Conservation (phyloP, 2,113 vertebrate genomes). For the Rhodinocichla rosea region DNA sequence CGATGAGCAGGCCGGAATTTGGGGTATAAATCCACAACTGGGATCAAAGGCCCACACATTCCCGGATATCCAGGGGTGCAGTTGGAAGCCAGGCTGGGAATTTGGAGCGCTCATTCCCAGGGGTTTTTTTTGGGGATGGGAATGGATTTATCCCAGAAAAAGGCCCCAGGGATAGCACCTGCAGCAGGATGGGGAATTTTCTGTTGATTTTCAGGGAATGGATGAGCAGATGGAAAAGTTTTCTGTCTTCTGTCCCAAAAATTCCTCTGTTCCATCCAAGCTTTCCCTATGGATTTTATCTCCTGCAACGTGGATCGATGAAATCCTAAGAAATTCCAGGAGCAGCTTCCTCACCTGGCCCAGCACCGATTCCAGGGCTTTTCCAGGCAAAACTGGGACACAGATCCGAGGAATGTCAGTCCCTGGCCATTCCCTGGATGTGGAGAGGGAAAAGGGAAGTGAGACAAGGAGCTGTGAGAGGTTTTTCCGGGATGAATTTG, state of each 20-base stretch:
- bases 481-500: not conserved
- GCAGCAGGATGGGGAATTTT: not conserved
- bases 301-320: accelerated
- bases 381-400: not conserved
- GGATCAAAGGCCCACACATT: not conserved
- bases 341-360: not conserved
- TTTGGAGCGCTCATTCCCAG: not conserved
- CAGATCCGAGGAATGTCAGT: accelerated
- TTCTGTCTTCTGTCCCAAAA: accelerated
- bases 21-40: accelerated
- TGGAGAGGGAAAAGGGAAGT: not conserved
- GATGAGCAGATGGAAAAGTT: not conserved
- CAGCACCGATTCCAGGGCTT: accelerated
- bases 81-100: not conserved
- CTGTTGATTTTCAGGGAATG: not conserved
- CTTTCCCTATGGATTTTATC: too few relatives aligned
- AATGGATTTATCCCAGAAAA: not conserved
- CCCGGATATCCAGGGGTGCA: accelerated
- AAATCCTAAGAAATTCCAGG: not conserved
- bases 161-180: not conserved
- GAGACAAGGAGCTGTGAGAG: not conserved
- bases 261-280: accelerated
- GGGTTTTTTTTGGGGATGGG: too few relatives aligned
- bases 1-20: not conserved
- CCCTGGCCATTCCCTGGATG: not conserved